phyloP scores from a whole-genome alignment of 2,113 vertebrate genomes.

The Antennarius striatus region DNA sequence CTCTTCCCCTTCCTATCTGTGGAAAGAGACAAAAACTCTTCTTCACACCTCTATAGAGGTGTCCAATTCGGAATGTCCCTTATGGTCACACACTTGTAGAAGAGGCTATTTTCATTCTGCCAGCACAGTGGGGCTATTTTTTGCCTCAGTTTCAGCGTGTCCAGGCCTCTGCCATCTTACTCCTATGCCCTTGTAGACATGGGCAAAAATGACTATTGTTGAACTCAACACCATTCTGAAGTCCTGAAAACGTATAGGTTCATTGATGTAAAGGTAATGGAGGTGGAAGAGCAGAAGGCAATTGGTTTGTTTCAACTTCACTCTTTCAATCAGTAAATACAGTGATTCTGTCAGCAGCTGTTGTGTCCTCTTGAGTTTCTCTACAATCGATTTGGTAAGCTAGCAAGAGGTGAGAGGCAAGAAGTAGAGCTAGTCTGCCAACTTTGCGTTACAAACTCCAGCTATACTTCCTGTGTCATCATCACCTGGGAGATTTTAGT shows the following conservation, averaged over 20 bases:
- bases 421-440: conserved; percentile 22
- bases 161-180: conserved; percentile 33
- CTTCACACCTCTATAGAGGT: conserved; percentile 80
- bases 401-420: conserved; percentile 35
- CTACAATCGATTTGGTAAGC: conserved; percentile 52
- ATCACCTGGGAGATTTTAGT: background rate
- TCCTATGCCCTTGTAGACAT: conserved; percentile 33
- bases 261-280: conserved; percentile 16
- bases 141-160: conserved; percentile 54
- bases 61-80: conserved; percentile 80
- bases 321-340: conserved; percentile 60
- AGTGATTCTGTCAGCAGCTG: conserved; percentile 59
- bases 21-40: conserved; percentile 75
- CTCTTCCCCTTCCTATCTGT: conserved; percentile 38
- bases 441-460: conserved; percentile 30
- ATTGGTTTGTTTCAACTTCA: conserved; percentile 55
- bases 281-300: conserved; percentile 4
- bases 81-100: conserved; percentile 63
- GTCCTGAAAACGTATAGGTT: conserved; percentile 38
- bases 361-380: conserved; percentile 46
- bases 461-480: background rate
- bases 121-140: conserved; percentile 60
- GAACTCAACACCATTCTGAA: conserved; percentile 24
- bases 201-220: conserved; percentile 25
- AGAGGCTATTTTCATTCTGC: conserved; percentile 61